Percentiles rank a stretch among this genome's conserved stretches.
These are phyloP conservation scores for Periophthalmodon schlosseri DNA, from an alignment of 2,113 vertebrate species.

Conservation along the genomic window DNA sequence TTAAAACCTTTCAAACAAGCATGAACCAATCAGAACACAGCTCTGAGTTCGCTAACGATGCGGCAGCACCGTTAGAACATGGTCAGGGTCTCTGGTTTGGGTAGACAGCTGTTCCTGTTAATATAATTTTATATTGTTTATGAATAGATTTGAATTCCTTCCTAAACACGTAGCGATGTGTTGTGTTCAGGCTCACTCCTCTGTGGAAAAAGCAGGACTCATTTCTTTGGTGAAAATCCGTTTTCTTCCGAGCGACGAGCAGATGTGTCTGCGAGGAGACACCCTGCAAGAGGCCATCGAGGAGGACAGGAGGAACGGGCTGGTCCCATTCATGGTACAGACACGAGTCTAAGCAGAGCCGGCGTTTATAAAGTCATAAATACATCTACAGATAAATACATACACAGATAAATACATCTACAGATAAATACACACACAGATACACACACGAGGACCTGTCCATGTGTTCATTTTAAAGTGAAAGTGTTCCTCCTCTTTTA, in stretches of 20 bases:
- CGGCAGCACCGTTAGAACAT: too few relatives aligned
- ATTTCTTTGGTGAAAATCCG: slow-evolving; percentile 92
- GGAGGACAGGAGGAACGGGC: slow-evolving; percentile 84
- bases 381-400: too few relatives aligned
- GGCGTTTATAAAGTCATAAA: too few relatives aligned
- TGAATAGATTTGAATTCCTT: neutral
- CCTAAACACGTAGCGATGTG: neutral
- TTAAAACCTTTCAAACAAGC: too few relatives aligned
- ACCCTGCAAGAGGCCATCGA: slow-evolving; percentile 84
- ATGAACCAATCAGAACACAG: too few relatives aligned
- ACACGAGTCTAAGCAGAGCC: neutral
- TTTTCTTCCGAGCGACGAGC: slow-evolving; percentile 88
- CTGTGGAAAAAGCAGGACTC: slow-evolving; percentile 92
- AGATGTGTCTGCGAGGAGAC: slow-evolving; percentile 88
- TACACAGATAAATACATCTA: too few relatives aligned
- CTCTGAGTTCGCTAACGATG: too few relatives aligned
- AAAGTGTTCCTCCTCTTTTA: slow-evolving; percentile 46
- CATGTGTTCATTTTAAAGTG: too few relatives aligned
- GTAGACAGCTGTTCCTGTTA: neutral
- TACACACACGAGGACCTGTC: too few relatives aligned
- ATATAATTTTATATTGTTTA: neutral
- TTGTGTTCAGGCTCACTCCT: slow-evolving; percentile 89
- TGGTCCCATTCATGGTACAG: slow-evolving; percentile 89
- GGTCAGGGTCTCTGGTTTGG: neutral
- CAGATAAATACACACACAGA: too few relatives aligned